Percentiles rank a stretch among this genome's conserved stretches.
Evolutionary conservation across 2,888 invertebrate genomes (phyloP).

Genomic region (Drosophila ustulata): DNA sequence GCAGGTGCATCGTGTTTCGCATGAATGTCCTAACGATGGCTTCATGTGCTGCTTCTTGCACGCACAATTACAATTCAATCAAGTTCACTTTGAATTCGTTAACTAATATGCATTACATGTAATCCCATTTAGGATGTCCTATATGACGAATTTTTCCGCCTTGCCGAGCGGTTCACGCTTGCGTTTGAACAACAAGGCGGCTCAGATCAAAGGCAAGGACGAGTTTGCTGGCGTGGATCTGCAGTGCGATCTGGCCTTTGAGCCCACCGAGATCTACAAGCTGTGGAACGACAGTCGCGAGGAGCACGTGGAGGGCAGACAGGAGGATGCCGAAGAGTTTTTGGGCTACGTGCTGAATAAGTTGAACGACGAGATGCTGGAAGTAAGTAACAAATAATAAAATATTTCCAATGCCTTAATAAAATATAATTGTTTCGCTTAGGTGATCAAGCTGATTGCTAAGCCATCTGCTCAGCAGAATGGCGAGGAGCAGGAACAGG

Average conservation of each 20-base stretch:
- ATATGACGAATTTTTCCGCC: constrained; percentile 90
- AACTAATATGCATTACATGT: neutral
- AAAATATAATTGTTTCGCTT: neutral
- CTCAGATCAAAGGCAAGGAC: constrained; percentile 82
- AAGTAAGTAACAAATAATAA: constrained; percentile 86
- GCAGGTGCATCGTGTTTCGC: constrained; percentile 51
- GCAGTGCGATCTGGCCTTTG: constrained; percentile 92
- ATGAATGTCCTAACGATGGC: constrained; percentile 9
- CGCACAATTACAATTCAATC: constrained; percentile 28
- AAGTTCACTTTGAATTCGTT: neutral
- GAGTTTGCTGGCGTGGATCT: constrained; percentile 86
- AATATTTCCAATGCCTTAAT: neutral
- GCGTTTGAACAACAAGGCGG: constrained; percentile 84
- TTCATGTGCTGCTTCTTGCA: constrained; percentile 30
- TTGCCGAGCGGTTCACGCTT: constrained; percentile 87
- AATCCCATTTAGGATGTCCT: constrained; percentile 86
- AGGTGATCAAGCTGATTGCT: constrained; percentile 88
- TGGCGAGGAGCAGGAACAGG: constrained; percentile 83
- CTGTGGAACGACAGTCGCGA: constrained; percentile 92
- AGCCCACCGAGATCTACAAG: constrained; percentile 94
- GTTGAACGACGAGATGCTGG: constrained; percentile 98
- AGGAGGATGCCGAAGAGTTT: constrained; percentile 99
- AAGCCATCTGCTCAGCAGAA: constrained; percentile 86
- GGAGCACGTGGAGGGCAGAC: constrained; percentile 92
- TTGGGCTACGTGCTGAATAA: constrained; percentile 96